phyloP scores from a whole-genome alignment of 2,888 invertebrate genomes.

The Phyllotreta cruciferae region DNA sequence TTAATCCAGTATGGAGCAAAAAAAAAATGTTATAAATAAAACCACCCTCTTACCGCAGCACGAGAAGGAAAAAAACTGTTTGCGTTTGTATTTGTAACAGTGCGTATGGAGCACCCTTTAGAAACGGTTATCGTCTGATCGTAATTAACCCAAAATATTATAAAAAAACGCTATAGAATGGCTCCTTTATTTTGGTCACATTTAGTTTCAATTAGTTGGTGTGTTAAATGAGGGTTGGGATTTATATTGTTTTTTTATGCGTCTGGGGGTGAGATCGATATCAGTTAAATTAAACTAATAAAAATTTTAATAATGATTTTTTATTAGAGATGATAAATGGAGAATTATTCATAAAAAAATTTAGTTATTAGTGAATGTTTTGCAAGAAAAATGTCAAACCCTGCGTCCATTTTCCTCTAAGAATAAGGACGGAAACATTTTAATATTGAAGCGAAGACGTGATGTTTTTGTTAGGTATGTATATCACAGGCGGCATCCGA shows the following conservation, averaged over 20 bases:
- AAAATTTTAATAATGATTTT: too few species aligned
- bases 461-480: conserved; percentile 18
- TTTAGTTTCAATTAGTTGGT: conserved; percentile 38
- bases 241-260: conserved; percentile 14
- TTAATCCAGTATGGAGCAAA: conserved; percentile 42
- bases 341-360: too few species aligned
- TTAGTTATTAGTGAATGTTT: too few species aligned
- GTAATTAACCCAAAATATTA: conserved; percentile 42
- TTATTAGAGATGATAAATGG: too few species aligned
- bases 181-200: conserved; percentile 38
- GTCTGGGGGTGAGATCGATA: conserved; percentile 11
- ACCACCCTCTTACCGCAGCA: conserved; percentile 43
- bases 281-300: too few species aligned
- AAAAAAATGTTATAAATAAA: conserved; percentile 44
- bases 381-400: too few species aligned
- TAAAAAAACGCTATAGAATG: conserved; percentile 33
- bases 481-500: conserved; percentile 31
- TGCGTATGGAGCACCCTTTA: conserved; percentile 37
- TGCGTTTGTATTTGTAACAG: conserved; percentile 44
- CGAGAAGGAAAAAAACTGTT: conserved; percentile 44
- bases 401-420: background rate
- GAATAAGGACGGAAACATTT: conserved; percentile 7
- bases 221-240: conserved; percentile 27
- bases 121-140: conserved; percentile 42
- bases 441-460: conserved; percentile 20